These are phyloP conservation scores for Pogonomyrmex californicus DNA, from an alignment of 1,140 invertebrate species.

Conservation along the genomic window DNA sequence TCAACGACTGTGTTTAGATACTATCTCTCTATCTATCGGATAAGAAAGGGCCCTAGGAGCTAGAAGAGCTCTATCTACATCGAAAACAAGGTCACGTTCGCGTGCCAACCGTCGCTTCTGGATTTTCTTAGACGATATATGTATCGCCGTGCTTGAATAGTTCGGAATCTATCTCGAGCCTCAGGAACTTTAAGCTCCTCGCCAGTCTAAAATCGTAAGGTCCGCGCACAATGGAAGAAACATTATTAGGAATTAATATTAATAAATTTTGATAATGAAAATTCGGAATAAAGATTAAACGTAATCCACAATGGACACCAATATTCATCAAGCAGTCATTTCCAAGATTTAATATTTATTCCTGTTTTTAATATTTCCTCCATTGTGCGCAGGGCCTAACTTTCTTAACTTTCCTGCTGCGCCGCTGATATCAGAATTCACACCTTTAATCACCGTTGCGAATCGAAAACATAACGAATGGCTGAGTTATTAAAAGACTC, in stretches of 20 bases:
- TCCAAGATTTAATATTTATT: too few relatives aligned
- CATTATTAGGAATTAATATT: too few relatives aligned
- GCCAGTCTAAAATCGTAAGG: not conserved
- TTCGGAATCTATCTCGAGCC: slow-evolving; percentile 37
- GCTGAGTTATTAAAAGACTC: not conserved
- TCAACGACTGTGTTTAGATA: slow-evolving; percentile 54
- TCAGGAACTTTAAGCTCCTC: slow-evolving; percentile 23
- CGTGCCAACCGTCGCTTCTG: slow-evolving; percentile 49
- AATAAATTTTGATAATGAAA: too few relatives aligned
- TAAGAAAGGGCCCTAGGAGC: not conserved
- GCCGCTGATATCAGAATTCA: not conserved
- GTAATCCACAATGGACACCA: too few relatives aligned
- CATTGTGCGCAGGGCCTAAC: too few relatives aligned
- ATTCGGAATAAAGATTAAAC: too few relatives aligned
- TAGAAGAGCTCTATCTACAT: slow-evolving; percentile 22
- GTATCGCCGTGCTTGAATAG: slow-evolving; percentile 9
- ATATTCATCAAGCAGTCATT: too few relatives aligned
- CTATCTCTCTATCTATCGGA: slow-evolving; percentile 44
- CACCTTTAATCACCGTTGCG: not conserved
- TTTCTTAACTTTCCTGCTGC: not conserved
- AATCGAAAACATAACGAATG: not conserved
- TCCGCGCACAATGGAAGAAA: too few relatives aligned
- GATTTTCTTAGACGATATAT: slow-evolving; percentile 52
- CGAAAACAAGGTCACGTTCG: slow-evolving; percentile 53
- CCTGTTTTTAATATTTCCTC: too few relatives aligned